Percentiles rank a stretch among this genome's conserved stretches.
phyloP scores from a whole-genome alignment of 2,113 vertebrate genomes.

The Porphyrio hochstetteri region DNA sequence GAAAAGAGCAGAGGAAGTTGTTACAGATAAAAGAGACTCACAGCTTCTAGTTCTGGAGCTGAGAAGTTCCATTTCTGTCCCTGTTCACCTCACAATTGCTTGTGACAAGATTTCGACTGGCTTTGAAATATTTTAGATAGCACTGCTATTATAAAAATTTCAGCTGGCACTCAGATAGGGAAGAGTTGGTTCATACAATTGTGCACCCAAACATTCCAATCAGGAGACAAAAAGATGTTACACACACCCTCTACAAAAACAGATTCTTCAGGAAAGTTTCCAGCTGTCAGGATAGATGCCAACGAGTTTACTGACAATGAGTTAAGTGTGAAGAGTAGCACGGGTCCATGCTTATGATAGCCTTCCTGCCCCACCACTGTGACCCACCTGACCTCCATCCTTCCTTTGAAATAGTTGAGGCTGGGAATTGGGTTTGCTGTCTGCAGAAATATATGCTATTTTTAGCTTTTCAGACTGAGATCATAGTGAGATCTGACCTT shows the following conservation, averaged over 20 bases:
- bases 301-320: neutral
- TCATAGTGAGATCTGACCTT: neutral
- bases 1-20: neutral
- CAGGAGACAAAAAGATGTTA: neutral
- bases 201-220: neutral
- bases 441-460: neutral
- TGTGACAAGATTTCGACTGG: neutral
- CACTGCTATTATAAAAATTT: neutral
- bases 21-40: neutral
- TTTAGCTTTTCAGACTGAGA: neutral
- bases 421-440: neutral
- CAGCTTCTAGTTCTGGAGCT: neutral
- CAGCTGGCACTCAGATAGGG: neutral
- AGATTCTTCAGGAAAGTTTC: conserved; percentile 1
- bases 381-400: neutral
- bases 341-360: neutral
- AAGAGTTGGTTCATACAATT: neutral
- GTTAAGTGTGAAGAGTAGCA: neutral
- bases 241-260: neutral
- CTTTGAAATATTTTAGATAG: neutral
- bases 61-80: neutral
- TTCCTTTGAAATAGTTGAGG: neutral
- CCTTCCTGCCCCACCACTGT: neutral
- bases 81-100: neutral
- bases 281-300: neutral